These are phyloP conservation scores for Mystacides longicornis DNA, from an alignment of 2,888 invertebrate species.

Conservation along the genomic window DNA sequence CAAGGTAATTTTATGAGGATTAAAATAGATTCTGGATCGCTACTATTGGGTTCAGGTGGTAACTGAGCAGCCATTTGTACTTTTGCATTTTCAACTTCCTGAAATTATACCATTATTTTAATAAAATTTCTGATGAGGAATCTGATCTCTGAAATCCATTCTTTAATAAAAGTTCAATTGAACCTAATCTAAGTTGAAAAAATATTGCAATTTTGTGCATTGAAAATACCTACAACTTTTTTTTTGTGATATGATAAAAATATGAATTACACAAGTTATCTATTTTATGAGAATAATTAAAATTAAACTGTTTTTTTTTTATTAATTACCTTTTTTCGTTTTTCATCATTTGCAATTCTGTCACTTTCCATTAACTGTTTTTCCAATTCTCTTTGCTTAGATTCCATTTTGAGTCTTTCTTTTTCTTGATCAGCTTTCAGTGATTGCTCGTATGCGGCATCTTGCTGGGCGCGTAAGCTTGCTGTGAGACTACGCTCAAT, in stretches of 20 bases:
- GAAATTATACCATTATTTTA: slow-evolving; percentile 18
- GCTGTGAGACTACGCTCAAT: slow-evolving; percentile 80
- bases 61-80: slow-evolving; percentile 56
- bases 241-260: no score
- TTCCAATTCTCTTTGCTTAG: slow-evolving; percentile 46
- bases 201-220: no score
- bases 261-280: no score
- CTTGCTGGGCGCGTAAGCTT: slow-evolving; percentile 82
- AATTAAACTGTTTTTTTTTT: background rate
- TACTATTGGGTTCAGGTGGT: slow-evolving; percentile 69
- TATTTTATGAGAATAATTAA: no score
- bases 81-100: slow-evolving; percentile 61
- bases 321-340: slow-evolving; percentile 33
- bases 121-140: background rate
- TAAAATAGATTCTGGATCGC: slow-evolving; percentile 63
- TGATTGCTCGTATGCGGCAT: slow-evolving; percentile 89
- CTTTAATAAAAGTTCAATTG: no score
- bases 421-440: slow-evolving; percentile 91
- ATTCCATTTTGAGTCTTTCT: slow-evolving; percentile 63
- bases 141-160: no score
- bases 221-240: no score
- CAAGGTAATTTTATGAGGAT: slow-evolving; percentile 88
- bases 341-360: slow-evolving; percentile 46
- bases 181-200: no score
- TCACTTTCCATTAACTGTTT: slow-evolving; percentile 44